Base-by-base conservation (phyloP, 2,888 invertebrate species). In the Conus canariensis region DNA sequence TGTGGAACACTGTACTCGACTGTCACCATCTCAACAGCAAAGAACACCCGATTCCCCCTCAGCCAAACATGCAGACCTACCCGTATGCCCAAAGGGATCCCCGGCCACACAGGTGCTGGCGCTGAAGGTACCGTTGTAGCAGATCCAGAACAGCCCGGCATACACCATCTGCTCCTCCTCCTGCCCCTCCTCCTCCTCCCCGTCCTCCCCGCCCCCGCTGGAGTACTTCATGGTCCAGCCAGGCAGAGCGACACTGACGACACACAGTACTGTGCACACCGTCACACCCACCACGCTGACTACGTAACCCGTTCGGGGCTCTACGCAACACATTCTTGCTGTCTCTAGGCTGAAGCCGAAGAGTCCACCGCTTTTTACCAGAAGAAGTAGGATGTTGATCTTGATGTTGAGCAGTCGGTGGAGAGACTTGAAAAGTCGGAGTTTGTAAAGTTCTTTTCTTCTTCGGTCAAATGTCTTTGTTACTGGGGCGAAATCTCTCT, bases 121-220 rank as follows among this genome's bases (percentile, higher is more conserved):
- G 19, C 58, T 22, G 58, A 83, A 22, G 22, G 58, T 22, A 25
- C 56, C 58, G 25, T 83, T 83, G 82, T 56, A 22, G 64, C 82
- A 83, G 19, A 83, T 19, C 82, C 82, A 83, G 82, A 83, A 83
- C 22, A 83, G 82, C 7, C 82, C 82, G 7, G 22, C 82, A 10
- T 83, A 83, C 22, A 22, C 82, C n/a, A 19, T 83, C 56, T 83
- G 56, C 56, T 22, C 22, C 58, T 6, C 19, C 9, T n/a, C 58
- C 56, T 83, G 45, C 30, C 80, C 80, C 80, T 5, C 22, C 58
- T 56, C 58, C 58, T 77, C 77, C 77, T 12, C 77, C 19, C 12
- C 77, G 8, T n/a, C 77, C 9, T 25, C 7, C 30, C 77, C 77
- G 9, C 7, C 45, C 30, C 9, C 30, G 10, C 25, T 10, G 30